Evolutionary conservation across 2,797 vertebrate species (phyloP).

Genomic region (Lindbergichthys nudifrons): DNA sequence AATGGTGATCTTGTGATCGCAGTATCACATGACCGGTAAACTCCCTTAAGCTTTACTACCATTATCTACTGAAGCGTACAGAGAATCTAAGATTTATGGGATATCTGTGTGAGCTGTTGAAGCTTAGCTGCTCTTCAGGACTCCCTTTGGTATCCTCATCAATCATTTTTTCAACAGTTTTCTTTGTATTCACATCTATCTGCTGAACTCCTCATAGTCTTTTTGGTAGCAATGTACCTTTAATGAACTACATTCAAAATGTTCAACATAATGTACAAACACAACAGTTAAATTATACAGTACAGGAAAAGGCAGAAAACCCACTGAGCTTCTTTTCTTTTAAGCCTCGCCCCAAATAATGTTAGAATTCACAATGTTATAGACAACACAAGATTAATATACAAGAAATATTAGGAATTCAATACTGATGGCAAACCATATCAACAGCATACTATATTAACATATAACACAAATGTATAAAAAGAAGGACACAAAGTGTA

Average conservation of each 20-base stretch:
- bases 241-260: neutral
- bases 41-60: neutral
- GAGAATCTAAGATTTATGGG: neutral
- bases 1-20: neutral
- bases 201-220: neutral
- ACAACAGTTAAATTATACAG: too few species aligned
- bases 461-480: too few species aligned
- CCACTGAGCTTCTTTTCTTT: too few species aligned
- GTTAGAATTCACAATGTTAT: too few species aligned
- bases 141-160: neutral
- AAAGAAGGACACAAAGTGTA: too few species aligned
- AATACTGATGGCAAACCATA: too few species aligned
- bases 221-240: neutral
- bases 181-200: neutral
- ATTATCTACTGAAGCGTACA: neutral
- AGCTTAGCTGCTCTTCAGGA: neutral
- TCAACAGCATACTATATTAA: too few species aligned
- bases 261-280: too few species aligned
- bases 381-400: too few species aligned
- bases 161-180: neutral
- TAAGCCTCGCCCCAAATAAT: too few species aligned
- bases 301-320: too few species aligned
- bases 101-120: neutral
- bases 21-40: neutral
- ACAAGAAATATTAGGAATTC: too few species aligned